A percentile compares a stretch with the other conserved stretches of the same genome.
Conservation (phyloP, 2,113 vertebrate genomes). For the Noctilio leporinus region DNA sequence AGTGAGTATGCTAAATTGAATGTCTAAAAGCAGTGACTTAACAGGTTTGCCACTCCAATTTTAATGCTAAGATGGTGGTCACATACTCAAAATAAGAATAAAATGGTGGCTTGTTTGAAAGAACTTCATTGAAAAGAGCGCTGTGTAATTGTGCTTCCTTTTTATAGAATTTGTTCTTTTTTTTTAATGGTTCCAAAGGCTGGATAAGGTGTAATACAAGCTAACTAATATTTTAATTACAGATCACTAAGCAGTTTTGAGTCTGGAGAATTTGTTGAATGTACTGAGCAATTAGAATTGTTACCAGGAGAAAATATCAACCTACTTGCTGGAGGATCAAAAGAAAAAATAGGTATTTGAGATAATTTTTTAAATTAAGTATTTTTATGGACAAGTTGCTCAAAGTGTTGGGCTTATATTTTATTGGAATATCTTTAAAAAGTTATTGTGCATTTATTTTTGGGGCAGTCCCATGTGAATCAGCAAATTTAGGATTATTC, state of each 20-base stretch:
- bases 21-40: neutral
- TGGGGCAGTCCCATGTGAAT: neutral
- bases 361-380: neutral
- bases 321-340: slow-evolving; percentile 85
- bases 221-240: slow-evolving; percentile 67
- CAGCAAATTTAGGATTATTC: neutral
- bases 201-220: neutral
- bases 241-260: slow-evolving; percentile 94
- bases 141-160: neutral
- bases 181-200: neutral
- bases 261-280: slow-evolving; percentile 89
- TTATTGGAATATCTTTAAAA: neutral
- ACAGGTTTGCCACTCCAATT: neutral
- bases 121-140: neutral
- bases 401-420: neutral
- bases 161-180: neutral
- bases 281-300: slow-evolving; percentile 91
- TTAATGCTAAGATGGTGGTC: neutral
- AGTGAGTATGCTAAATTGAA: neutral
- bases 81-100: neutral
- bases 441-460: neutral
- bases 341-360: slow-evolving; percentile 93
- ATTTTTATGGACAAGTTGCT: slow-evolving; percentile 22
- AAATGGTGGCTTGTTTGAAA: neutral
- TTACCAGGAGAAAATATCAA: slow-evolving; percentile 96